A percentile compares a stretch with the other conserved stretches of the same genome.
phyloP scores from a whole-genome alignment of 2,113 vertebrate genomes.

The Leptocoma aspasia region DNA sequence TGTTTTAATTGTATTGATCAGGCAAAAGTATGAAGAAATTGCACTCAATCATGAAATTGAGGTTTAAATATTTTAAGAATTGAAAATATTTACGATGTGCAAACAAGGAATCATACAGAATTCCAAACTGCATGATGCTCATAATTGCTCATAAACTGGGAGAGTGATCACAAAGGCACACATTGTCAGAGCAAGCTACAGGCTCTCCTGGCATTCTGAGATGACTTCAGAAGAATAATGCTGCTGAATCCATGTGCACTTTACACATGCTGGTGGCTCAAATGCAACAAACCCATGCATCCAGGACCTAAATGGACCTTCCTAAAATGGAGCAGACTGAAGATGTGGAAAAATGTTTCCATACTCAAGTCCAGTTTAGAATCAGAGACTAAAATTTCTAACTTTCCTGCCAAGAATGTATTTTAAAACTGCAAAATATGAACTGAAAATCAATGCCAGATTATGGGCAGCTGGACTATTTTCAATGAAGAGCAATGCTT shows the following conservation, averaged over 20 bases:
- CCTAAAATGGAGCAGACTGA: background rate
- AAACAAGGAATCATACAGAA: background rate
- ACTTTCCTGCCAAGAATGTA: background rate
- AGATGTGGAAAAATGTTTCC: constrained; percentile 7
- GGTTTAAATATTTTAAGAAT: background rate
- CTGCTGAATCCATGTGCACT: background rate
- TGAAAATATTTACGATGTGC: background rate
- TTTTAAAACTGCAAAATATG: constrained; percentile 25
- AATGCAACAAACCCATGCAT: background rate
- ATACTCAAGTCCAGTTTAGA: background rate
- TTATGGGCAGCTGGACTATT: background rate
- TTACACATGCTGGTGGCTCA: background rate
- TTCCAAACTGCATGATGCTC: background rate
- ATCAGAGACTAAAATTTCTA: background rate
- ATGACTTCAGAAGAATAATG: background rate
- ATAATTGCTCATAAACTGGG: background rate
- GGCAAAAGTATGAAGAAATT: background rate
- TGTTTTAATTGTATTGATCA: background rate
- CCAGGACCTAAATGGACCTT: background rate
- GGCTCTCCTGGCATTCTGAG: background rate
- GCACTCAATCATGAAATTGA: background rate
- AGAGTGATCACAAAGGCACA: background rate
- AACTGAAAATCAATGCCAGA: constrained; percentile 20
- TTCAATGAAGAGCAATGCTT: background rate
- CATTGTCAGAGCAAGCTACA: background rate